Conservation (phyloP, 2,797 vertebrate species). For the Eulemur mongoz region DNA sequence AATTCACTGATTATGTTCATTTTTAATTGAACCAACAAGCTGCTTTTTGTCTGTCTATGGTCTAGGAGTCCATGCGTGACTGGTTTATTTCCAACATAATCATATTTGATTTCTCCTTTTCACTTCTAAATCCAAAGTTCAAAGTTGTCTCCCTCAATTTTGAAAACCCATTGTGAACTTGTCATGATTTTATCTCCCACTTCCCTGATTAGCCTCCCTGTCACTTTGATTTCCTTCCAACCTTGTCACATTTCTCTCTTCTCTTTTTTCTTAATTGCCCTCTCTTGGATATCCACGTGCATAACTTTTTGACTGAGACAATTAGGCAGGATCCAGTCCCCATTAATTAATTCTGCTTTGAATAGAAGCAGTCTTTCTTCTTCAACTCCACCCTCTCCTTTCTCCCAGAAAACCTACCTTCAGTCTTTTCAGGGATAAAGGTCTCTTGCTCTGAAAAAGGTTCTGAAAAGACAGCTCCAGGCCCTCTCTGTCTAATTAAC, state of each 20-base stretch:
- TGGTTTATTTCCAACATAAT: conserved; percentile 56
- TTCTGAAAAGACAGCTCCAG: conserved; percentile 56
- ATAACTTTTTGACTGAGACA: conserved; percentile 21
- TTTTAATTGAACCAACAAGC: conserved; percentile 7
- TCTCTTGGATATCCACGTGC: neutral
- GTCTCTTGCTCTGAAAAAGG: conserved; percentile 14
- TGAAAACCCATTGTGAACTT: conserved; percentile 61
- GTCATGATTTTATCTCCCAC: conserved; percentile 58
- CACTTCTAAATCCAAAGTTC: conserved; percentile 57
- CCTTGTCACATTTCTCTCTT: conserved; percentile 31
- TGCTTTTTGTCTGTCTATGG: conserved; percentile 20
- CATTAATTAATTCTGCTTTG: conserved; percentile 22
- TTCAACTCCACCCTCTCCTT: neutral
- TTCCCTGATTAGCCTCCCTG: conserved; percentile 37
- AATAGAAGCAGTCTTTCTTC: neutral
- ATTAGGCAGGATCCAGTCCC: neutral
- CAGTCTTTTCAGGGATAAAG: neutral
- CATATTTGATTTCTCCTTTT: conserved; percentile 48
- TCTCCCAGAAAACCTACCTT: conserved; percentile 5
- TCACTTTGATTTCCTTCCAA: conserved; percentile 56
- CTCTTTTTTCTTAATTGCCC: neutral
- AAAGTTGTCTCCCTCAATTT: conserved; percentile 48
- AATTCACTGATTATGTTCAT: conserved; percentile 13
- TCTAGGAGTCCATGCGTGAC: neutral
- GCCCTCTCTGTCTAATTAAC: neutral